These are phyloP conservation scores for Sander lucioperca DNA, from an alignment of 2,113 vertebrate species.

Conservation along the genomic window DNA sequence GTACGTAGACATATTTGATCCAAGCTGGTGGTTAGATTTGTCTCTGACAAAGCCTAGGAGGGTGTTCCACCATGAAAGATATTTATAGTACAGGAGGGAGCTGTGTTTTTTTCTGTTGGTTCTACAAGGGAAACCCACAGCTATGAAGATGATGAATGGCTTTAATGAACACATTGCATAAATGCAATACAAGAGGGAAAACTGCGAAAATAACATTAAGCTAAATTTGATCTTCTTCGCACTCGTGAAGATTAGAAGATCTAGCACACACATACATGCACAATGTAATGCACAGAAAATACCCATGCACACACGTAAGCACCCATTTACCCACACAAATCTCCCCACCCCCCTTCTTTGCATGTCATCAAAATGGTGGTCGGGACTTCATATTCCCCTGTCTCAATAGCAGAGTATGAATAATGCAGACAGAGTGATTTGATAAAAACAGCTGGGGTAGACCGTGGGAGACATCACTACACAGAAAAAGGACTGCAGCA, in stretches of 20 bases:
- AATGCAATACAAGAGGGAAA: slow-evolving; percentile 57
- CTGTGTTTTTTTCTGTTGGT: slow-evolving; percentile 15
- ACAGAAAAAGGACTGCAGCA: slow-evolving; percentile 44
- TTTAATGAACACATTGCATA: slow-evolving; percentile 72
- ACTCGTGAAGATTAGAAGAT: slow-evolving; percentile 4
- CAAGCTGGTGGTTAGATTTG: slow-evolving; percentile 49
- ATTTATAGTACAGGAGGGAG: slow-evolving; percentile 66
- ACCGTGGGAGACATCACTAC: slow-evolving; percentile 57
- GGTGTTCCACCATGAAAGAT: slow-evolving; percentile 62
- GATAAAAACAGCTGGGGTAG: slow-evolving; percentile 75
- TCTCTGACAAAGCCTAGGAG: slow-evolving; percentile 56
- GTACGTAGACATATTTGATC: slow-evolving; percentile 54
- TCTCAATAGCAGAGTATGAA: slow-evolving; percentile 77
- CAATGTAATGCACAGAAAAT: slow-evolving; percentile 3
- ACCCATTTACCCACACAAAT: slow-evolving; percentile 36
- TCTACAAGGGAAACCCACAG: slow-evolving; percentile 65
- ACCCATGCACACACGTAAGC: slow-evolving; percentile 6
- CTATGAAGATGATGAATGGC: slow-evolving; percentile 69
- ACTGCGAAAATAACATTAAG: slow-evolving; percentile 51
- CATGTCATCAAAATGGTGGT: slow-evolving; percentile 78
- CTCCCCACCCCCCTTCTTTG: slow-evolving; percentile 58
- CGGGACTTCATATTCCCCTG: slow-evolving; percentile 72
- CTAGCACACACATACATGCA: neutral
- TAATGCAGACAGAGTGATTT: slow-evolving; percentile 79
- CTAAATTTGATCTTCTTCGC: slow-evolving; percentile 42